Conservation (phyloP, 2,797 vertebrate genomes). For the Pangasius larnaudii region DNA sequence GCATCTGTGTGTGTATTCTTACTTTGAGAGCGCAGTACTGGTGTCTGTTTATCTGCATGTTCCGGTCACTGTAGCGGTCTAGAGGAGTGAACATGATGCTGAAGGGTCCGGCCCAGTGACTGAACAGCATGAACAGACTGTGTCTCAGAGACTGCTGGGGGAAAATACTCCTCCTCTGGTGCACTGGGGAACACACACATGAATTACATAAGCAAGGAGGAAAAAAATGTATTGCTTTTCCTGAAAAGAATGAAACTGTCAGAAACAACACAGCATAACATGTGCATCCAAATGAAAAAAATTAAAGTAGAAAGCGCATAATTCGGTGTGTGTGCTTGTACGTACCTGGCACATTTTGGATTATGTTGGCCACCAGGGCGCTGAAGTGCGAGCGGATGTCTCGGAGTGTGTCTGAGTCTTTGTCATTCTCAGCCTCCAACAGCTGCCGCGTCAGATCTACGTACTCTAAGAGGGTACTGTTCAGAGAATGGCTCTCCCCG, state of each 20-base stretch:
- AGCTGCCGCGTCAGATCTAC: conserved; percentile 96
- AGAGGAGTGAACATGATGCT: conserved; percentile 99
- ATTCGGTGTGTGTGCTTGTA: not conserved
- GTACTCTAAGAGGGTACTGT: conserved; percentile 93
- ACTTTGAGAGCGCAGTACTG: conserved; percentile 99
- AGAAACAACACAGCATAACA: not conserved
- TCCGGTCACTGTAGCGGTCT: conserved; percentile 97
- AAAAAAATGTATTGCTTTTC: not conserved
- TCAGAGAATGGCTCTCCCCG: conserved; percentile 95
- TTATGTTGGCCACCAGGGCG: conserved; percentile 98
- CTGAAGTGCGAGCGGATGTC: conserved; percentile 99
- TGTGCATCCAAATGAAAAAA: not conserved
- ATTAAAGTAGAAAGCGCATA: not conserved
- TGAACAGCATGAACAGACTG: conserved; percentile 98
- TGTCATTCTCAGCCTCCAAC: conserved; percentile 97
- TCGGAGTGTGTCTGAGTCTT: conserved; percentile 95
- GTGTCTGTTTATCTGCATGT: conserved; percentile 98
- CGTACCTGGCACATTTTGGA: conserved; percentile 97
- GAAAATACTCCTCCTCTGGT: conserved; percentile 97
- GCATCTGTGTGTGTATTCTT: conserved; percentile 47
- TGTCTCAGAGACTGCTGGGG: conserved; percentile 98
- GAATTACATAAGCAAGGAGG: not conserved
- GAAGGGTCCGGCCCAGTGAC: conserved; percentile 99
- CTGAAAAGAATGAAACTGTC: not conserved
- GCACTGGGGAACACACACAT: conserved; percentile 76